Evolutionary conservation across 92 coral and sea anemone species (phyloP).

Genomic region (Palythoa grandiflora): DNA sequence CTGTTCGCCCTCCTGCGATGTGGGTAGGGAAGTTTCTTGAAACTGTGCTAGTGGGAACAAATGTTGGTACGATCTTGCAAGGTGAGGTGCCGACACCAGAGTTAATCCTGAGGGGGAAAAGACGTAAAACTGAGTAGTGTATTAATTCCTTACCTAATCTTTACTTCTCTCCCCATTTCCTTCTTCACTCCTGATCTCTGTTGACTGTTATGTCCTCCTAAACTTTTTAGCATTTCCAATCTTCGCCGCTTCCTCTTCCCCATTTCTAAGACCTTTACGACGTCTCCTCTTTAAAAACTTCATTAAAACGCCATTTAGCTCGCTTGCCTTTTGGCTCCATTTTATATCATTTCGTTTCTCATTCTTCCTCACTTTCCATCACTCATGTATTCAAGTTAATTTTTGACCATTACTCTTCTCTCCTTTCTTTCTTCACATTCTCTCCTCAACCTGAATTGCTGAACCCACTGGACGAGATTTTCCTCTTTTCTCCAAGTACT

Average conservation of each 20-base stretch:
- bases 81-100: constrained; percentile 95
- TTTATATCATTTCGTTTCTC: neutral
- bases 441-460: neutral
- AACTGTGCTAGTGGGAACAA: constrained; percentile 93
- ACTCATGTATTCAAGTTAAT: neutral
- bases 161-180: neutral
- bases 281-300: too few species aligned
- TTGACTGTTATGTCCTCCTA: too few species aligned
- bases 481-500: neutral
- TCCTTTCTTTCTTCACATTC: neutral
- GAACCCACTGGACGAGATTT: neutral
- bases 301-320: too few species aligned
- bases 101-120: constrained; percentile 73
- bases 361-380: neutral
- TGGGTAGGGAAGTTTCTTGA: constrained; percentile 71
- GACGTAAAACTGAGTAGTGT: too few species aligned
- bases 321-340: too few species aligned
- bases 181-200: neutral
- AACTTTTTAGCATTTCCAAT: too few species aligned
- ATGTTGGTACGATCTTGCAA: constrained; percentile 98
- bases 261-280: too few species aligned
- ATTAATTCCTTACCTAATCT: neutral
- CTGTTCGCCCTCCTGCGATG: constrained; percentile 40
- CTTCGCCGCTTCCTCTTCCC: too few species aligned
- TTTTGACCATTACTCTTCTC: constrained; percentile 4